phyloP scores from a whole-genome alignment of 1,140 invertebrate genomes.

The Eupeodes corollae region DNA sequence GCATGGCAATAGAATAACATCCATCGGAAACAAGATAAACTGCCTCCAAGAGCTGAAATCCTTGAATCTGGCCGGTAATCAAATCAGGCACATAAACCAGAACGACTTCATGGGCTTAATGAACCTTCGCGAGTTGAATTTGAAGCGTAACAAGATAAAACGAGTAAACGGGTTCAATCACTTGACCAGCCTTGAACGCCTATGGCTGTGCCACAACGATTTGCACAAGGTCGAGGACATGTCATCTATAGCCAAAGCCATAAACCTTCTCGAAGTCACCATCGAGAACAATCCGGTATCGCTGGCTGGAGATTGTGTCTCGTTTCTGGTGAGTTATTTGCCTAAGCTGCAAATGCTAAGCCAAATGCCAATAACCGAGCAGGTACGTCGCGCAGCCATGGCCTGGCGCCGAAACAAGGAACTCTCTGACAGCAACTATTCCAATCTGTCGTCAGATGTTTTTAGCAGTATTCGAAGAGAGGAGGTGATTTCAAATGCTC shows the following conservation, averaged over 20 bases:
- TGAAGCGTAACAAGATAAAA: slow-evolving; percentile 72
- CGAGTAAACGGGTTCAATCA: slow-evolving; percentile 69
- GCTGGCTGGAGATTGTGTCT: slow-evolving; percentile 58
- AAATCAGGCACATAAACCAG: slow-evolving; percentile 59
- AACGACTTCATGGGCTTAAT: slow-evolving; percentile 64
- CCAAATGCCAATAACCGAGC: slow-evolving; percentile 63
- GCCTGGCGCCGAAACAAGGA: slow-evolving; percentile 66
- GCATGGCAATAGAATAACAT: slow-evolving; percentile 75
- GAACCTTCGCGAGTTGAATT: slow-evolving; percentile 72
- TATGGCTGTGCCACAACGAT: slow-evolving; percentile 37
- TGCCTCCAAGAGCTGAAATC: slow-evolving; percentile 67
- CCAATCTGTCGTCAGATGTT: slow-evolving; percentile 53
- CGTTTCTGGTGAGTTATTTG: slow-evolving; percentile 66
- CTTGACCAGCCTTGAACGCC: slow-evolving; percentile 38
- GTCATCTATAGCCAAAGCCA: slow-evolving; percentile 58
- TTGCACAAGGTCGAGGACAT: slow-evolving; percentile 66
- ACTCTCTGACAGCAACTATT: slow-evolving; percentile 51
- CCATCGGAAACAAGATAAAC: slow-evolving; percentile 40
- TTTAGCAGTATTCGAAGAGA: slow-evolving; percentile 55
- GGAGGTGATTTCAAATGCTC: slow-evolving; percentile 67
- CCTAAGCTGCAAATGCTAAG: slow-evolving; percentile 57
- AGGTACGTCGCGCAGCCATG: slow-evolving; percentile 58
- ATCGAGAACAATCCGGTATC: slow-evolving; percentile 79
- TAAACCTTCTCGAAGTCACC: slow-evolving; percentile 64
- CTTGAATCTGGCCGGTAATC: slow-evolving; percentile 83